Percentiles rank a stretch among this genome's conserved stretches.
These are phyloP conservation scores for Terebella lapidaria DNA, from an alignment of 2,888 invertebrate genomes.

Conservation along the genomic window DNA sequence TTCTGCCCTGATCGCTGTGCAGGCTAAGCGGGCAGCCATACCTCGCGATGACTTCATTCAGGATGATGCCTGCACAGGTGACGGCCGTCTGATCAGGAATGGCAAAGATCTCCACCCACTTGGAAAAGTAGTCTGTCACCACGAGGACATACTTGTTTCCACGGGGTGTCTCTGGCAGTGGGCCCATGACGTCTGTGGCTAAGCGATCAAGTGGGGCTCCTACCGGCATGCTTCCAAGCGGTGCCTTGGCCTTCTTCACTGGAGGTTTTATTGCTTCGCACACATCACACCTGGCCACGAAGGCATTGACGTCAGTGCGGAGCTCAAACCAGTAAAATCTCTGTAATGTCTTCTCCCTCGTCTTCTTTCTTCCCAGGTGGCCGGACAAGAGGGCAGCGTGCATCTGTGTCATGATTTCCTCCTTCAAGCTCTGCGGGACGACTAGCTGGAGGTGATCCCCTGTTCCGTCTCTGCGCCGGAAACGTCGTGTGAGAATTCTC, in stretches of 20 bases:
- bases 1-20: no score
- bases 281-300: slow-evolving; percentile 16
- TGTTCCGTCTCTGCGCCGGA: slow-evolving; percentile 5
- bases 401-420: slow-evolving; percentile 9
- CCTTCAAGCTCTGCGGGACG: slow-evolving; percentile 7
- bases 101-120: slow-evolving; percentile 21
- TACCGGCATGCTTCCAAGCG: slow-evolving; percentile 13
- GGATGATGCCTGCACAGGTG: slow-evolving; percentile 21
- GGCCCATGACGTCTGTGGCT: slow-evolving; percentile 22
- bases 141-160: no score
- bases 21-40: no score
- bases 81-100: no score
- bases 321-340: slow-evolving; percentile 19
- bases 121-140: slow-evolving; percentile 23
- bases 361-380: no score
- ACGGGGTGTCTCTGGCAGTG: slow-evolving; percentile 18
- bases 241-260: slow-evolving; percentile 9
- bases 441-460: slow-evolving; percentile 7
- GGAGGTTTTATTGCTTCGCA: slow-evolving; percentile 17
- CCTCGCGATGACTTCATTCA: no score
- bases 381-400: slow-evolving; percentile 15
- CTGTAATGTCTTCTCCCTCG: slow-evolving; percentile 9
- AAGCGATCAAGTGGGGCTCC: no score
- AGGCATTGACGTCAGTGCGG: slow-evolving; percentile 12
- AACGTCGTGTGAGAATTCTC: slow-evolving; percentile 13